phyloP scores from a whole-genome alignment of 2,113 vertebrate genomes.

The Poecilia latipinna region DNA sequence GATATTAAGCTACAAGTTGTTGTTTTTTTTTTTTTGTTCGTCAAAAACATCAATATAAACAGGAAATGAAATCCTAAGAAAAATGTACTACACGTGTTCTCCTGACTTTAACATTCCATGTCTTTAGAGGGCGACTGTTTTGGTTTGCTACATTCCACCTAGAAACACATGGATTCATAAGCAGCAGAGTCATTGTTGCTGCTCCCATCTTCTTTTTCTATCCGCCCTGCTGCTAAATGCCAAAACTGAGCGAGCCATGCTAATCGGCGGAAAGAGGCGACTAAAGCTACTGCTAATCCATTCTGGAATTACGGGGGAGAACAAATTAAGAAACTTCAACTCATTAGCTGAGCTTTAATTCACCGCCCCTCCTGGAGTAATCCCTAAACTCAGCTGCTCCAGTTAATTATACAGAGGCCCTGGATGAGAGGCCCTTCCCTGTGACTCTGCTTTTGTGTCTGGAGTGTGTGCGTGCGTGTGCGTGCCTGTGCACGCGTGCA shows the following conservation, averaged over 20 bases:
- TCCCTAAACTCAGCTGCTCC: constrained; percentile 80
- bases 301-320: constrained; percentile 82
- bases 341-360: constrained; percentile 85
- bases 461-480: constrained; percentile 8
- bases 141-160: constrained; percentile 59
- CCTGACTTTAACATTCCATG: not conserved
- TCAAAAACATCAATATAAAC: not conserved
- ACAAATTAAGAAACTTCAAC: constrained; percentile 86
- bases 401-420: constrained; percentile 79
- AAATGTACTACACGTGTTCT: not conserved
- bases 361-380: constrained; percentile 80
- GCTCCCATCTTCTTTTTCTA: constrained; percentile 52
- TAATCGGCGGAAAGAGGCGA: constrained; percentile 80
- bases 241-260: constrained; percentile 62
- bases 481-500: not conserved
- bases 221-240: constrained; percentile 62
- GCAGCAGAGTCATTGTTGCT: constrained; percentile 59
- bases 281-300: constrained; percentile 84
- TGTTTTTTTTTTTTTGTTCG: too few species aligned
- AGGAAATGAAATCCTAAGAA: not conserved
- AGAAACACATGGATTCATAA: constrained; percentile 63
- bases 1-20: not conserved
- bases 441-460: constrained; percentile 51
- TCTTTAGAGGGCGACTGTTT: constrained; percentile 42
- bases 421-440: constrained; percentile 72